Percentiles rank a stretch among this genome's conserved stretches.
These are phyloP conservation scores for Trachymyrmex cornetzi DNA, from an alignment of 1,140 invertebrate species.

Conservation along the genomic window DNA sequence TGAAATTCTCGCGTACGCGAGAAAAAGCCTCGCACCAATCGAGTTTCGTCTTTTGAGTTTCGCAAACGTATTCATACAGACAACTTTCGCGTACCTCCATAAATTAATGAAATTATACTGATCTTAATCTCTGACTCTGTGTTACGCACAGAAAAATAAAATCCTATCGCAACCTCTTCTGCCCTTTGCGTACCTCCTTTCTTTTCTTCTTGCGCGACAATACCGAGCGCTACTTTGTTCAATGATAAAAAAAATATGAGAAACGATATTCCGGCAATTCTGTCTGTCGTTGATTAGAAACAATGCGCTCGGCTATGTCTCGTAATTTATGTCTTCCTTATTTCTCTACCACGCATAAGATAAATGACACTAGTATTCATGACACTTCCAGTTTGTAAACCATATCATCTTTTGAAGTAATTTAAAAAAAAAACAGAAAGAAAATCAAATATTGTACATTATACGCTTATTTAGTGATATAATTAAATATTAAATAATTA, in stretches of 20 bases:
- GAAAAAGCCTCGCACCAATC: neutral
- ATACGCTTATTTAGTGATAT: conserved; percentile 74
- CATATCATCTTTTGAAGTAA: conserved; percentile 25
- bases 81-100: neutral
- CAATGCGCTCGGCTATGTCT: conserved; percentile 48
- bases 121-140: neutral
- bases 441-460: conserved; percentile 77
- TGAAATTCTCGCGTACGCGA: neutral
- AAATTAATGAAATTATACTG: conserved; percentile 4
- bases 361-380: conserved; percentile 77
- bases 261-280: conserved; percentile 39
- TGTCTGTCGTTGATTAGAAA: conserved; percentile 53
- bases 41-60: neutral
- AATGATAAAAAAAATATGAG: neutral
- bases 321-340: conserved; percentile 41
- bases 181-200: neutral
- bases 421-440: conserved; percentile 46
- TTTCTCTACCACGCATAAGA: conserved; percentile 63
- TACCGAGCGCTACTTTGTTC: conserved; percentile 25
- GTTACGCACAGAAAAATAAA: conserved; percentile 10
- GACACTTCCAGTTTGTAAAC: conserved; percentile 70
- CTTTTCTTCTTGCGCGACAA: conserved; percentile 9
- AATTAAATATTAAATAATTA: conserved; percentile 85
- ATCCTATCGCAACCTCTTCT: conserved; percentile 22
- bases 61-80: neutral